Base-by-base conservation (phyloP, 2,113 vertebrate species). In the Girardinichthys multiradiatus region DNA sequence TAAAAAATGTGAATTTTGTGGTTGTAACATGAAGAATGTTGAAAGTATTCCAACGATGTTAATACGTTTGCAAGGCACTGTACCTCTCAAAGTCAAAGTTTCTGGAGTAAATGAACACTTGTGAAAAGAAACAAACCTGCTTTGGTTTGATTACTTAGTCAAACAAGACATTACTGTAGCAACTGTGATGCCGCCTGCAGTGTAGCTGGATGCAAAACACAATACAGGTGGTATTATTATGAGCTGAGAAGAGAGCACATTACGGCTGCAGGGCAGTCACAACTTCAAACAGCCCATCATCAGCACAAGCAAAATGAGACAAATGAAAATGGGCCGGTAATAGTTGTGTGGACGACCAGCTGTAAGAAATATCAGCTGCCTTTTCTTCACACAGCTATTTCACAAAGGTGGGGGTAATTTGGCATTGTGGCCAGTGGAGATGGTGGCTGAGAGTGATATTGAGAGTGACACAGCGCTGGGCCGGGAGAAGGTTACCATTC, bases 401-500 rank as follows among this genome's bases (percentile, higher is more conserved):
- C 79, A 62, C 57, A 78, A 81, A 75, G 82, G 82, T 81, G 80
- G 77, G 78, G 64, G 77, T 87, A 87, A 91, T 88, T 91, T 82
- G 77, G 84, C 79, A 77, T 31, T 60, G 72, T 78, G 81, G 86
- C 76, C 60, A 42, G 45, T 72, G 64, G 51, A 58, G 69, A 77
- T 35, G 62, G 74, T 30, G 67, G 79, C 80, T 64, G 63, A 73
- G 90, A 90, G 81, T 90, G 89, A 91, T 88, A 90, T 88, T 79
- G 79, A 72, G 81, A 85, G 73, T 83, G 91, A 91, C 86, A 80
- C 87, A 82, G 86, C 45, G 60, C 61, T 67, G 69, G 87, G 85
- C 86, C 88, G 80, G 81, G 79, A 83, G 90, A 93, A 94, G 93
- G 93, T 92, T 94, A 92, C 91, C 82, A 86, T 87, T 70, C 85